A percentile compares a stretch with the other conserved stretches of the same genome.
phyloP scores from a whole-genome alignment of 1,140 invertebrate species.

The Drepana arcuata region DNA sequence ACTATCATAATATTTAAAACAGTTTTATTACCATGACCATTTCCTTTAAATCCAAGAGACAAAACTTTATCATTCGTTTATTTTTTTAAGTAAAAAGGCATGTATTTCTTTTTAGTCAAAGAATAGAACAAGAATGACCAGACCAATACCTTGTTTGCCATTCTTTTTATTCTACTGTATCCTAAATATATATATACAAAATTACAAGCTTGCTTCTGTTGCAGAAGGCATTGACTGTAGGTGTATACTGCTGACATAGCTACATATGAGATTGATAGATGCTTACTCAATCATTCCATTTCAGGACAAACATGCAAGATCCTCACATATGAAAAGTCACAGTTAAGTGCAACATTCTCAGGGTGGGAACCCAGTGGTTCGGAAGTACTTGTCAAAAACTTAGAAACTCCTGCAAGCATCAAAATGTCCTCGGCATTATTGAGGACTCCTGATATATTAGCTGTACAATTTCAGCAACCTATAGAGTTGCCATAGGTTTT shows the following conservation, averaged over 20 bases:
- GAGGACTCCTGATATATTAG: slow-evolving; percentile 44
- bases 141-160: too few relatives aligned
- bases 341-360: slow-evolving; percentile 33
- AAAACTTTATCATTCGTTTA: not conserved
- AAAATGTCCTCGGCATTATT: slow-evolving; percentile 36
- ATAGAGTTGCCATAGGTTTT: slow-evolving; percentile 10
- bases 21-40: not conserved
- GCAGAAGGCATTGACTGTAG: too few relatives aligned
- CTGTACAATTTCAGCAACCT: slow-evolving; percentile 37
- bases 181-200: too few relatives aligned
- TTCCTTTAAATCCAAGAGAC: not conserved
- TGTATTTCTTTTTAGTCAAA: not conserved
- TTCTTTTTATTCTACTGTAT: too few relatives aligned
- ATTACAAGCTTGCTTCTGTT: too few relatives aligned
- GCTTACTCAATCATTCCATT: slow-evolving; percentile 11
- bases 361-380: slow-evolving; percentile 42
- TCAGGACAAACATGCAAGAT: slow-evolving; percentile 41
- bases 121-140: too few relatives aligned
- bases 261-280: too few relatives aligned
- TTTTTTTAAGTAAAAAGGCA: not conserved
- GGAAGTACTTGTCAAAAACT: slow-evolving; percentile 36
- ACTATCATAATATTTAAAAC: too few relatives aligned
- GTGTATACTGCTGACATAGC: too few relatives aligned
- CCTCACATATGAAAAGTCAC: slow-evolving; percentile 47
- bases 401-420: slow-evolving; percentile 41